Evolutionary conservation across 2,797 vertebrate genomes (phyloP).

Genomic region (Sebastes taczanowskii): DNA sequence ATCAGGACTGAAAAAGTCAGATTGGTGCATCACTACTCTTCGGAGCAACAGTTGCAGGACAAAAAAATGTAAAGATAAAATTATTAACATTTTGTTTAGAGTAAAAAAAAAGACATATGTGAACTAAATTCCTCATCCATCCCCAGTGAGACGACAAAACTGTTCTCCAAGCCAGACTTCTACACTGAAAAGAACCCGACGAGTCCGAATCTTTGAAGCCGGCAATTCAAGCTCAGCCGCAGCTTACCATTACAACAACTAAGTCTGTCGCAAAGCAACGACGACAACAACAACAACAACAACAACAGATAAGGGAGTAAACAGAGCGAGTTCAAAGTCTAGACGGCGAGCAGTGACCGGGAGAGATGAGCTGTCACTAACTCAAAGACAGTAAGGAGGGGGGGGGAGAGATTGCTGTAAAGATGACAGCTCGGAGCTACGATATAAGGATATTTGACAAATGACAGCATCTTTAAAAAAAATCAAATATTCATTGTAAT

Average conservation of each 20-base stretch:
- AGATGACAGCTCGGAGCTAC: slow-evolving; percentile 66
- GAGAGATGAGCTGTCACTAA: slow-evolving; percentile 80
- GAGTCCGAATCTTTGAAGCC: slow-evolving; percentile 70
- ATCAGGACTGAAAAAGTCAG: no score
- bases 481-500: slow-evolving; percentile 77
- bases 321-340: slow-evolving; percentile 77
- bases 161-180: neutral
- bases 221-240: slow-evolving; percentile 61
- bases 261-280: slow-evolving; percentile 35
- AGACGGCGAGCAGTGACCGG: slow-evolving; percentile 70
- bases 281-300: slow-evolving; percentile 56
- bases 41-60: slow-evolving; percentile 10
- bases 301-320: slow-evolving; percentile 73
- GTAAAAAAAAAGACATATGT: slow-evolving; percentile 16
- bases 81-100: neutral
- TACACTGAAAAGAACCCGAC: slow-evolving; percentile 30
- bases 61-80: neutral
- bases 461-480: slow-evolving; percentile 64
- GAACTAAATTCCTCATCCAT: neutral
- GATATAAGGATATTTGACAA: slow-evolving; percentile 72
- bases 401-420: slow-evolving; percentile 16
- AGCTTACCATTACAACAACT: slow-evolving; percentile 71
- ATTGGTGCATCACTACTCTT: neutral
- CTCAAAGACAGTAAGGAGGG: slow-evolving; percentile 65
- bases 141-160: slow-evolving; percentile 1